Evolutionary conservation across 2,797 vertebrate genomes (phyloP).

Genomic region (Siniperca obscura): DNA sequence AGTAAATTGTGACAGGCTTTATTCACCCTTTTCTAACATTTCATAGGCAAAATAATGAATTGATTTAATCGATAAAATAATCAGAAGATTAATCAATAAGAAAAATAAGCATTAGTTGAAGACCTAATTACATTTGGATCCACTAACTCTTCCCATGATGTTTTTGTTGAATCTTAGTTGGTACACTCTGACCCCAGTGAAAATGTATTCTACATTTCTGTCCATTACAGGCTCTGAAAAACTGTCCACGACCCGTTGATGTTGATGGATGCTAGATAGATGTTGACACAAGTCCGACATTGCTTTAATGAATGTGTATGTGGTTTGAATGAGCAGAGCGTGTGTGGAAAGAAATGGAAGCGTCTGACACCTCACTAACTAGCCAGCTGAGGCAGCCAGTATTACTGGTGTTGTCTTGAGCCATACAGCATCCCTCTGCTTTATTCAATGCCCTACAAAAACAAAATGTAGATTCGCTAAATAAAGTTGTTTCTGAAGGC

Average conservation of each 20-base stretch:
- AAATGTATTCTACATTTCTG: conserved; percentile 13
- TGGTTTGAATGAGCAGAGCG: conserved; percentile 20
- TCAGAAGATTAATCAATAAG: neutral
- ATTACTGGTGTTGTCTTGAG: conserved; percentile 58
- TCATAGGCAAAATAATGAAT: neutral
- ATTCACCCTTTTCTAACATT: neutral
- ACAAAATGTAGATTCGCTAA: conserved; percentile 34
- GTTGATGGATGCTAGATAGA: conserved; percentile 4
- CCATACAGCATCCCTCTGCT: conserved; percentile 70
- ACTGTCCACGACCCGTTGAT: neutral
- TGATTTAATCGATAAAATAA: neutral
- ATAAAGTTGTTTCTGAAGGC: conserved; percentile 54
- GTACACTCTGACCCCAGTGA: neutral
- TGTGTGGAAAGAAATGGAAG: conserved; percentile 28
- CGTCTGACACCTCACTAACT: conserved; percentile 46
- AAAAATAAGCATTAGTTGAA: neutral
- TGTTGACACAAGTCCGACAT: conserved; percentile 15
- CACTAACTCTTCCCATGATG: conserved; percentile 1
- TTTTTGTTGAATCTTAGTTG: conserved; percentile 21
- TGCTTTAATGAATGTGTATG: conserved; percentile 34
- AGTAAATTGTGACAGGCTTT: neutral
- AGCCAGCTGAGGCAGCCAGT: conserved; percentile 68
- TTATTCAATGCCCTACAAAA: conserved; percentile 60
- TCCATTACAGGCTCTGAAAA: conserved; percentile 11
- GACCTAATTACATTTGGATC: neutral